A percentile compares a stretch with the other conserved stretches of the same genome.
Conservation (phyloP, 2,113 vertebrate species). For the Meriones unguiculatus region DNA sequence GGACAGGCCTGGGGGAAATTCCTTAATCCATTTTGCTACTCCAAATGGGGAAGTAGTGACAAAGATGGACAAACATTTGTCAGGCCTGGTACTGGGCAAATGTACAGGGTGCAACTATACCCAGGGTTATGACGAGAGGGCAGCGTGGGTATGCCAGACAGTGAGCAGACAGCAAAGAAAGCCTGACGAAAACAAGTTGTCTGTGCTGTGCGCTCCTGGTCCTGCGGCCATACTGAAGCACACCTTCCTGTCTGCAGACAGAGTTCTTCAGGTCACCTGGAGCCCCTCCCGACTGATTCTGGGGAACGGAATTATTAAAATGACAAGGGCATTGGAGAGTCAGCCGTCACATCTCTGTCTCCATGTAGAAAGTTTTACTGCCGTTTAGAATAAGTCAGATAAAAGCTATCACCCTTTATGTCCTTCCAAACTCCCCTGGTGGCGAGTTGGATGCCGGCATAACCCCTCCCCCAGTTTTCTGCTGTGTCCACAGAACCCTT, state of each 20-base stretch:
- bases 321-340: constrained; percentile 1
- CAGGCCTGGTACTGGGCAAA: background rate
- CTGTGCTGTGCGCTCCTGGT: background rate
- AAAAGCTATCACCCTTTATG: background rate
- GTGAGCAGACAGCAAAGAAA: background rate
- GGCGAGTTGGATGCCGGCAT: background rate
- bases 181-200: background rate
- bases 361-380: constrained; percentile 53
- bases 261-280: background rate
- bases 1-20: no score
- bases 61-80: background rate
- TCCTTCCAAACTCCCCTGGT: constrained; percentile 7
- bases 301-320: background rate
- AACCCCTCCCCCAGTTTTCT: background rate
- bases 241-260: background rate
- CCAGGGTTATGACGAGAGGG: background rate
- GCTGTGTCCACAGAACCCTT: background rate
- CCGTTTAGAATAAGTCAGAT: constrained; percentile 14
- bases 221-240: background rate
- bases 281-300: background rate
- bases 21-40: background rate
- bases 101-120: background rate
- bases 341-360: background rate
- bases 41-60: background rate
- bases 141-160: background rate